Percentiles rank a stretch among this genome's conserved stretches.
phyloP scores from a whole-genome alignment of 2,113 vertebrate genomes.

The Ammodramus savannarum region DNA sequence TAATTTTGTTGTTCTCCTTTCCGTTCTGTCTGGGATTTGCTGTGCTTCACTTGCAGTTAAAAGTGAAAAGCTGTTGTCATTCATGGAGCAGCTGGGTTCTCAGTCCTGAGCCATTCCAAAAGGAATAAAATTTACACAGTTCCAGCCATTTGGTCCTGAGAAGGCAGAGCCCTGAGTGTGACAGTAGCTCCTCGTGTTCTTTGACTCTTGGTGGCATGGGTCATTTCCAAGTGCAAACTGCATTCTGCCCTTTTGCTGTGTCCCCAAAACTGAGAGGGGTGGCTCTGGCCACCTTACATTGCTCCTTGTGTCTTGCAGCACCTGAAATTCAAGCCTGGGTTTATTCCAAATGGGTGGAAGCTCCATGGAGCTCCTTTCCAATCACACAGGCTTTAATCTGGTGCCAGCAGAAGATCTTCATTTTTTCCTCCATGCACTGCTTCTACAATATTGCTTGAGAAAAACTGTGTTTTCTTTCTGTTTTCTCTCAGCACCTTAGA shows the following conservation, averaged over 20 bases:
- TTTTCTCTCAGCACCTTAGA: not conserved
- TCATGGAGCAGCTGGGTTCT: not conserved
- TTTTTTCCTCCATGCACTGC: not conserved
- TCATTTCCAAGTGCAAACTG: not conserved
- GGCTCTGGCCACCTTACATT: not conserved
- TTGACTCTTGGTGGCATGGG: not conserved
- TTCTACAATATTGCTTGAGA: not conserved
- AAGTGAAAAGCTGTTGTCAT: not conserved
- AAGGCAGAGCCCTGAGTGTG: not conserved
- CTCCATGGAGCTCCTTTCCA: not conserved
- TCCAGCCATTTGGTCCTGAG: not conserved
- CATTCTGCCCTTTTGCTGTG: not conserved
- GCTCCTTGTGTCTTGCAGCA: not conserved
- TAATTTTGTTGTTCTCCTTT: not conserved
- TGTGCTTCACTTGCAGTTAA: not conserved
- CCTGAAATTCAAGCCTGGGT: not conserved
- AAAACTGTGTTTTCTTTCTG: not conserved
- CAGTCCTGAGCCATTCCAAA: not conserved
- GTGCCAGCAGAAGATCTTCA: fast-evolving
- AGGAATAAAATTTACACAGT: not conserved
- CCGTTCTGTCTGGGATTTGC: not conserved
- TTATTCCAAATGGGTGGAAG: not conserved
- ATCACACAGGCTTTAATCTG: not conserved
- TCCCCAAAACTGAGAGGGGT: not conserved
- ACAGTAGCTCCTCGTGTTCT: fast-evolving